Evolutionary conservation across 2,888 invertebrate genomes (phyloP), one percentile per base, ranked within the genome.

Genomic region (Xestia rhomboidea): DNA sequence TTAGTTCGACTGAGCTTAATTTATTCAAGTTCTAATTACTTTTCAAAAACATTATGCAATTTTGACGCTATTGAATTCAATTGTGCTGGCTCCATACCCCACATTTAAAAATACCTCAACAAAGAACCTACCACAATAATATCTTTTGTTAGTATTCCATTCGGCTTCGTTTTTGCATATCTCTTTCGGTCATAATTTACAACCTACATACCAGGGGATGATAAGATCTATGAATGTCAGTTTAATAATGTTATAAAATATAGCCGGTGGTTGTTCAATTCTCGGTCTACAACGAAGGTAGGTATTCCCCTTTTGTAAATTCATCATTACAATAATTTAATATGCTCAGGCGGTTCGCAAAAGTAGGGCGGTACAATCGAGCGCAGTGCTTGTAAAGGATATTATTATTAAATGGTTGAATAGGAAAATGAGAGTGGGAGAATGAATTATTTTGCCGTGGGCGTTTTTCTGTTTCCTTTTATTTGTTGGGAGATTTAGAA

Each of bases 301-400:
- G 82, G 80, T 87, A 86, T 86, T 82, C 79, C 78, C 84, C 87
- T 87, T 90, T 89, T 84, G 86, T 90, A 87, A 90, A 91, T 91
- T 91, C 88, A 90, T 90, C 88, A 89, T 89, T 89, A 90, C 87
- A 81, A 88, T 91, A 91, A 91, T 91, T 90, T 91, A 88, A 90
- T 91, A 88, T 87, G 88, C 83, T 86, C 82, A 79, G 79, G 72
- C 86, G 80, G 77, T 79, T 57, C 75, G 74, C 70, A 75, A 83
- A 90, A 87, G 85, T 89, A 80, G 88, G 86, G 73, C 85, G 73
- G 84, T 88, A 89, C 87, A 83, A 77, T 88, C 74, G 85, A 73
- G 80, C 57, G 68, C 82, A 89, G 77, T 73, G 67, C 67, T 73
- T 78, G 66, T 67, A 67, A 69, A 57, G 54, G n/a, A 84, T 81